Evolutionary conservation across 2,888 invertebrate genomes (phyloP), one percentile per base, ranked within the genome.

Genomic region (Patella pellucida): DNA sequence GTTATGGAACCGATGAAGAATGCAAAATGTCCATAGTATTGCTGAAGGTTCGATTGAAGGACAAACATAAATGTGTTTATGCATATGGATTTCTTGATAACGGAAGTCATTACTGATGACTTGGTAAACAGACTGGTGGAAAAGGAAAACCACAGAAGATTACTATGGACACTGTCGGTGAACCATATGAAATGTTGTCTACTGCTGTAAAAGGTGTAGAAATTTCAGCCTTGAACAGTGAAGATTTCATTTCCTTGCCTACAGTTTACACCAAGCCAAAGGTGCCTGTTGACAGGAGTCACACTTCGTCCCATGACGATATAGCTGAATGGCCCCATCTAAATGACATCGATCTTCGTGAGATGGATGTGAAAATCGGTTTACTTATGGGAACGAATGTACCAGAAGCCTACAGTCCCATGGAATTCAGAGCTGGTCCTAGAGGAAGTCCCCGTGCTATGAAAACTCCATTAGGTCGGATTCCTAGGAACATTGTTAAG

Each of bases 21-120:
- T 31, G 23, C 14, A 75, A 68, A 31, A 76, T 76, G 76, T 62
- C 74, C 5, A 76, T 76, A 14, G 41, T 76, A n/a, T 73, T 73
- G 12, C 73, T 75, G 14, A 56, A 31, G 27, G 72, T 75, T 16
- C 41, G 52, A 52, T 14, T 52, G 68, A 68, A 67, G 50, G 50
- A 71, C 15, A 31, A 68, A 11, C 5, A 15, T 12, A 16, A 52
- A 67, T 15, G 50, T 14, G 67, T 62, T n/a, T 27, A 68, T 19
- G 69, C 72, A n/a, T 75, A 75, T 56, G 75, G 71, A 14, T 75
- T 75, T 31, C 51, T 75, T 12, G 75, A 75, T 51, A 15, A 62
- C 1, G 72, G 75, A 14, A 72, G 71, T 75, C 68, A 72, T 62
- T 19, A 56, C 75, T 19, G 71, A 72, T 50, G 14, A 16, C 9